Percentiles rank a stretch among this genome's conserved stretches.
Conservation (phyloP, 2,888 invertebrate species). For the Baccha elongata region DNA sequence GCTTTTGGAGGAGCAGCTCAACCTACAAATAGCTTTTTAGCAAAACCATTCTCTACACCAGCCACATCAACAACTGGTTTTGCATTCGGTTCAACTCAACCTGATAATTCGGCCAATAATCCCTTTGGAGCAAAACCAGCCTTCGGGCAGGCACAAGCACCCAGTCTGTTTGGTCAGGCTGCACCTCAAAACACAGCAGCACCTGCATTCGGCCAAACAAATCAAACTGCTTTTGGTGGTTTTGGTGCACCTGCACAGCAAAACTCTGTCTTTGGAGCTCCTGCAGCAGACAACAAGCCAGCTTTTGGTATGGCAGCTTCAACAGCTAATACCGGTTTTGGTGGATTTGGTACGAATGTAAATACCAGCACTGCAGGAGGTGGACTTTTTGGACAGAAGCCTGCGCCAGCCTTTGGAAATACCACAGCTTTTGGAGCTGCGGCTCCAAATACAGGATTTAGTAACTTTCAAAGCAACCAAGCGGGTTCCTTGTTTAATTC, state of each 20-base stretch:
- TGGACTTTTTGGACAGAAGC: slow-evolving; percentile 79
- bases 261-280: slow-evolving; percentile 78
- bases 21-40: slow-evolving; percentile 86
- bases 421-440: slow-evolving; percentile 80
- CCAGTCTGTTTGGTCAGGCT: slow-evolving; percentile 83
- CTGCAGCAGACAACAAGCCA: slow-evolving; percentile 81
- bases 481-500: slow-evolving; percentile 80
- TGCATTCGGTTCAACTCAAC: slow-evolving; percentile 78
- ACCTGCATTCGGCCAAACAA: slow-evolving; percentile 81
- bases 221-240: slow-evolving; percentile 79
- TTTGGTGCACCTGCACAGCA: slow-evolving; percentile 81
- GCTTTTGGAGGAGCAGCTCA: slow-evolving; percentile 84
- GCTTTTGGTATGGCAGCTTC: slow-evolving; percentile 79
- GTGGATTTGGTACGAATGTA: slow-evolving; percentile 79
- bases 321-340: slow-evolving; percentile 80
- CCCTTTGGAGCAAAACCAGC: slow-evolving; percentile 81
- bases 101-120: slow-evolving; percentile 78
- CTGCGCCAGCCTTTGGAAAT: slow-evolving; percentile 82
- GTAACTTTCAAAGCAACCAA: slow-evolving; percentile 78
- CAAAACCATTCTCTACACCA: slow-evolving; percentile 85
- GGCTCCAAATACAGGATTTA: slow-evolving; percentile 79
- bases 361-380: slow-evolving; percentile 82
- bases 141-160: slow-evolving; percentile 84
- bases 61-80: slow-evolving; percentile 80
- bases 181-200: slow-evolving; percentile 84